These are phyloP conservation scores for Apeira syringaria DNA, from an alignment of 2,888 invertebrate genomes.

Conservation along the genomic window DNA sequence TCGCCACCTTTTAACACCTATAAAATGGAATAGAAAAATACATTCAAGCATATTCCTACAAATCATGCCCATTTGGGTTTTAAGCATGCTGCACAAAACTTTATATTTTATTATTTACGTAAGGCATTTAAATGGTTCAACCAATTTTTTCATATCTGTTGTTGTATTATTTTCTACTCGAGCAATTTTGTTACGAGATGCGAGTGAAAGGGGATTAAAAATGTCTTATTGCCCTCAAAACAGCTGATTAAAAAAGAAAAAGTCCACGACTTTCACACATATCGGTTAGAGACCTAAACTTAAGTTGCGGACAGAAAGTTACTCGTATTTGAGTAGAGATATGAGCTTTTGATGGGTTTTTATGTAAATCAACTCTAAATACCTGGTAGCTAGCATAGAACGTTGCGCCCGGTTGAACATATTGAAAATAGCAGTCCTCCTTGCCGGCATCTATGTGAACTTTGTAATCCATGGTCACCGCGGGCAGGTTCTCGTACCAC, in stretches of 20 bases:
- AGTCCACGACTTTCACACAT: not conserved
- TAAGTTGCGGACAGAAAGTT: not conserved
- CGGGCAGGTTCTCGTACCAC: slow-evolving; percentile 94
- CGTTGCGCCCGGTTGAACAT: slow-evolving; percentile 95
- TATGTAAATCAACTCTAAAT: slow-evolving; percentile 40
- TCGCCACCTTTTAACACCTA: slow-evolving; percentile 96
- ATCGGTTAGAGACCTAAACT: no score
- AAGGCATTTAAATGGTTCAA: no score
- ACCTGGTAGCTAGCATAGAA: slow-evolving; percentile 98
- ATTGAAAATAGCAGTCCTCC: slow-evolving; percentile 98
- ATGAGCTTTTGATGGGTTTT: slow-evolving; percentile 11
- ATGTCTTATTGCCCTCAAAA: not conserved
- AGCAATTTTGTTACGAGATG: no score
- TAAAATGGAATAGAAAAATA: slow-evolving; percentile 20
- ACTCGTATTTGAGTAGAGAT: not conserved
- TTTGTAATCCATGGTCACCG: slow-evolving; percentile 98
- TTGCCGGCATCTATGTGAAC: slow-evolving; percentile 96
- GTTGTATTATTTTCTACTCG: no score
- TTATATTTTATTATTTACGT: no score
- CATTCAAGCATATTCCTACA: no score
- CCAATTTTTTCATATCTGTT: no score
- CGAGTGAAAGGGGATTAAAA: no score
- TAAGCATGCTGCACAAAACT: no score
- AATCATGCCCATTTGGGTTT: no score
- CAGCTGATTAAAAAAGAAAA: slow-evolving; percentile 10